Conservation (phyloP, 2,113 vertebrate species). For the Climacteris rufus region DNA sequence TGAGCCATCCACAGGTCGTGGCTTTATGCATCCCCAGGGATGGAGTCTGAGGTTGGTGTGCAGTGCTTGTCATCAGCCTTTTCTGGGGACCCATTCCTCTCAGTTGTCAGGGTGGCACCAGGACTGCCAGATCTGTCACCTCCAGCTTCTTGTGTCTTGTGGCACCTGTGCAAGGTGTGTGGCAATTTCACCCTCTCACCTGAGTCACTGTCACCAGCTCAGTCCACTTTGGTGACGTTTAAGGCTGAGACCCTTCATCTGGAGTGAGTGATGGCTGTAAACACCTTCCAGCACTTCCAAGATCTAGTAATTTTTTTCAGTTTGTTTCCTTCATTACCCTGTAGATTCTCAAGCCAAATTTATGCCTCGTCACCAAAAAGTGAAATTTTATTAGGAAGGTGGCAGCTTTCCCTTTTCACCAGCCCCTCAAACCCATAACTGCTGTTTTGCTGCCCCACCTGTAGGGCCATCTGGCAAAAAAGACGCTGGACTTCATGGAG, state of each 20-base stretch:
- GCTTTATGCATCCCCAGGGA: rapidly evolving
- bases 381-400: background rate
- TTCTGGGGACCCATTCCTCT: background rate
- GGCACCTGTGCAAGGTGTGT: background rate
- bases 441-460: background rate
- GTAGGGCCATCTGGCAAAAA: background rate
- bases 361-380: background rate
- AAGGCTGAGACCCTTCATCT: background rate
- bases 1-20: background rate
- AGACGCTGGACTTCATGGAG: rapidly evolving
- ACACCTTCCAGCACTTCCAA: background rate
- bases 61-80: background rate
- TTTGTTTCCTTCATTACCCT: background rate
- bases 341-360: background rate
- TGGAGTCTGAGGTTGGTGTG: background rate
- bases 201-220: background rate
- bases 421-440: background rate
- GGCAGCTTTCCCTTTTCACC: background rate
- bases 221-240: background rate
- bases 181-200: background rate
- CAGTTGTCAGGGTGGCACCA: background rate
- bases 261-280: background rate
- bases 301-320: background rate
- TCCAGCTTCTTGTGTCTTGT: background rate
- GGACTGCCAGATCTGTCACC: background rate